A percentile compares a stretch with the other conserved stretches of the same genome.
Conservation (phyloP, 1,140 invertebrate genomes). For the Atta colombica region DNA sequence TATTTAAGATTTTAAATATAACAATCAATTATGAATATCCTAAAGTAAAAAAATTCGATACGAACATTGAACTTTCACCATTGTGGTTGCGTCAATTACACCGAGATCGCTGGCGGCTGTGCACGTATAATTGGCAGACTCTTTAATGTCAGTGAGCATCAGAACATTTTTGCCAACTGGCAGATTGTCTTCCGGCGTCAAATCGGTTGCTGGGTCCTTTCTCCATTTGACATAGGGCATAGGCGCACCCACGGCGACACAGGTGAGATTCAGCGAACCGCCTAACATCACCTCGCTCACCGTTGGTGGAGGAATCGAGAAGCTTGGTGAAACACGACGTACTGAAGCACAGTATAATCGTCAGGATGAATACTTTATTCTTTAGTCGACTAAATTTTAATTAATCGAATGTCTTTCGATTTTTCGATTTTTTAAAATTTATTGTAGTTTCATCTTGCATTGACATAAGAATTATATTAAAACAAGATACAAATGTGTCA, state of each 20-base stretch:
- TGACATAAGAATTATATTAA: neutral
- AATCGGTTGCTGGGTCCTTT: slow-evolving; percentile 92
- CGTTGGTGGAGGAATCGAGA: slow-evolving; percentile 95
- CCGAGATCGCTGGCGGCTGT: slow-evolving; percentile 97
- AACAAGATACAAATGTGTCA: neutral
- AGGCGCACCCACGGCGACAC: slow-evolving; percentile 98
- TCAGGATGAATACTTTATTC: neutral
- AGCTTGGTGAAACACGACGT: slow-evolving; percentile 96
- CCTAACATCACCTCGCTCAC: slow-evolving; percentile 96
- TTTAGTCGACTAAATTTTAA: neutral
- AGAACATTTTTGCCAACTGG: slow-evolving; percentile 95
- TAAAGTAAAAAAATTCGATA: slow-evolving; percentile 69
- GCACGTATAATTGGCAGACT: slow-evolving; percentile 98
- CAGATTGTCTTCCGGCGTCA: slow-evolving; percentile 95
- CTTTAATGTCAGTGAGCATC: slow-evolving; percentile 93
- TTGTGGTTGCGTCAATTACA: slow-evolving; percentile 94
- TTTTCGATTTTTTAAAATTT: neutral
- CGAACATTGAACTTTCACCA: slow-evolving; percentile 98
- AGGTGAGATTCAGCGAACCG: slow-evolving; percentile 96
- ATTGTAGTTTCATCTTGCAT: neutral
- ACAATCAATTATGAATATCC: too few species aligned
- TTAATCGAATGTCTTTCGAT: neutral
- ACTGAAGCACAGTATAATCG: slow-evolving; percentile 88
- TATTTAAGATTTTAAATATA: too few species aligned
- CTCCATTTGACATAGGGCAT: slow-evolving; percentile 99